A percentile compares a stretch with the other conserved stretches of the same genome.
phyloP scores from a whole-genome alignment of 2,888 invertebrate genomes.

The Saturnia pavonia region DNA sequence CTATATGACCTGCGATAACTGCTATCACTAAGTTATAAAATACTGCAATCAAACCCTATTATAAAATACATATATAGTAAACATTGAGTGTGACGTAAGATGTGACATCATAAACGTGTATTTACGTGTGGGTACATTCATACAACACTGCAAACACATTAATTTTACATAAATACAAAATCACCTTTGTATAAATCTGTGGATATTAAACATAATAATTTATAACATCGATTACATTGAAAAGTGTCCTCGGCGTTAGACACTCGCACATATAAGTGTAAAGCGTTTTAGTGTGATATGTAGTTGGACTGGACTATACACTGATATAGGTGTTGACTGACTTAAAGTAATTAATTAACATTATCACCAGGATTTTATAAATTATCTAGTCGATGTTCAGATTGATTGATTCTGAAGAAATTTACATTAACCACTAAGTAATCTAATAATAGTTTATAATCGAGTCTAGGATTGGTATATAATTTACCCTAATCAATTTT shows the following conservation, averaged over 20 bases:
- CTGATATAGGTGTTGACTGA: constrained; percentile 73
- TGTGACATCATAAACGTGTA: constrained; percentile 46
- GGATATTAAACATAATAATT: constrained; percentile 43
- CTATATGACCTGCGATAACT: constrained; percentile 51
- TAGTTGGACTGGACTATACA: constrained; percentile 65
- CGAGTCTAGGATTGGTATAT: neutral
- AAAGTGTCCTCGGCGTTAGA: constrained; percentile 47
- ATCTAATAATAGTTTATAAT: neutral
- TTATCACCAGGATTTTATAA: neutral
- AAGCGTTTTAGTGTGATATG: constrained; percentile 66
- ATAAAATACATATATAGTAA: constrained; percentile 50
- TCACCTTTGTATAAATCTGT: constrained; percentile 42
- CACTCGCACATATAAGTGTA: constrained; percentile 50
- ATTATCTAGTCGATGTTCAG: neutral
- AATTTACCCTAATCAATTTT: neutral
- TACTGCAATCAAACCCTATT: constrained; percentile 39
- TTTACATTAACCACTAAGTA: neutral
- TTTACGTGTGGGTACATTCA: constrained; percentile 43
- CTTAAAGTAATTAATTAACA: constrained; percentile 26
- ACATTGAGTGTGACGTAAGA: constrained; percentile 55
- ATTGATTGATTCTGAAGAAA: neutral
- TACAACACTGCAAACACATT: constrained; percentile 39
- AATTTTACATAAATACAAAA: constrained; percentile 34
- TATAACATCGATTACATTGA: constrained; percentile 59
- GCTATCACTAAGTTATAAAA: constrained; percentile 42